phyloP scores from a whole-genome alignment of 2,113 vertebrate species.

The Cacatua alba region DNA sequence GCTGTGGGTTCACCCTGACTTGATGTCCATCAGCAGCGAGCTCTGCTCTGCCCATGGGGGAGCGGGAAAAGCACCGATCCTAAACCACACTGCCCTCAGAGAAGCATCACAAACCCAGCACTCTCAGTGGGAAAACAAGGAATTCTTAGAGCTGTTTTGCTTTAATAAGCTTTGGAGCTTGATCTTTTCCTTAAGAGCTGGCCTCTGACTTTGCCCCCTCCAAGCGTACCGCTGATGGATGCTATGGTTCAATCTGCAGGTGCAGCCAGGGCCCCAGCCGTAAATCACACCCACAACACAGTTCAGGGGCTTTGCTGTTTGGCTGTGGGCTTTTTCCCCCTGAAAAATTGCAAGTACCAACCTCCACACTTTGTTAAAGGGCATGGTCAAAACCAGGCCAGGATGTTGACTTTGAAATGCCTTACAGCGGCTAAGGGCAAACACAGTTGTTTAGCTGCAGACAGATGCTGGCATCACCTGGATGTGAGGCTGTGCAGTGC shows the following conservation, averaged over 20 bases:
- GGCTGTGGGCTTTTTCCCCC: background rate
- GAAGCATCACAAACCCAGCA: background rate
- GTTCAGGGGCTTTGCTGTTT: background rate
- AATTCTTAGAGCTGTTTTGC: background rate
- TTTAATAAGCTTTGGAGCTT: conserved; percentile 30
- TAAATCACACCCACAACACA: conserved; percentile 14
- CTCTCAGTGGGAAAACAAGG: background rate
- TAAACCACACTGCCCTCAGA: background rate
- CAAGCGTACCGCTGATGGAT: background rate
- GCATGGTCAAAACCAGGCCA: background rate
- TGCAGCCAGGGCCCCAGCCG: background rate
- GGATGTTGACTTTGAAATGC: background rate
- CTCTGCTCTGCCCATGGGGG: background rate
- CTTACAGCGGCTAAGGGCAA: background rate
- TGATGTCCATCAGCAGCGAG: background rate
- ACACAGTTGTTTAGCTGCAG: background rate
- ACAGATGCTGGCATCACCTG: background rate
- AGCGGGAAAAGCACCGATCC: background rate
- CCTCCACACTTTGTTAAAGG: background rate
- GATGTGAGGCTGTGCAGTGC: background rate
- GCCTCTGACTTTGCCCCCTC: background rate
- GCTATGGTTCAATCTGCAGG: background rate
- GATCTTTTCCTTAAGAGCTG: background rate
- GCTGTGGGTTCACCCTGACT: background rate
- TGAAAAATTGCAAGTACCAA: background rate